Base-by-base conservation (phyloP, 2,113 vertebrate species). In the Butastur rufipennis region DNA sequence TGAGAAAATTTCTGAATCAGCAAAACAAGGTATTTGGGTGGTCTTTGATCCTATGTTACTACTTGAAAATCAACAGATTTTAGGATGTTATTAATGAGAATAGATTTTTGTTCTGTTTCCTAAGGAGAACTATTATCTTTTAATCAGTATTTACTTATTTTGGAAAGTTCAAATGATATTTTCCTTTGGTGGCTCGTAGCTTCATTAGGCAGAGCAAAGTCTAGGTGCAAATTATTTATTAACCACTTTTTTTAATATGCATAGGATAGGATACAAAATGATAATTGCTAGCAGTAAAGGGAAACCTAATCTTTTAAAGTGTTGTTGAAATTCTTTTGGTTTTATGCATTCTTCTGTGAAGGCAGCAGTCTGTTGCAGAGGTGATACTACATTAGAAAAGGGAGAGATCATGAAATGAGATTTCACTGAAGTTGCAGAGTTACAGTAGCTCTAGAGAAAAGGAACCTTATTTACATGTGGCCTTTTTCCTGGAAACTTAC, bases 1-100 rank as follows among this genome's bases (percentile, higher is more conserved):
- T 98, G 99, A 99, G 98, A 99, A 99, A 97, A 99, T 99, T 97
- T 99, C 99, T 29, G 99, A 99, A 97, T 99, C 99, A 0, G 99
- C 99, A 92, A 99, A 99, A 98, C 99, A 99, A 99, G 99, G 99
- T 99, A 98, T 89, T 92, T 84, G 11, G 11, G 45, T 79, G 63
- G 53, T 71, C 36, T 93, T 93, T 77, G 47, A 62, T 92, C 8
- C 4, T 78, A 4, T 10, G 6, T 68, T 87, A 53, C 16, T 53
- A 20, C 34, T 80, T 75, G 56, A 85, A 77, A 91, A 89, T 63
- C 36, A 73, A 38, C 25, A 59, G 18, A 42, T 58, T 91, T 86
- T 89, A 74, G 8, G 27, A 81, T 70, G n/a, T 26, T 62, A 18
- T 63, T 86, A 86, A 42, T 89, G 9, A 47, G 16, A 80, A 53